Evolutionary conservation across 2,888 invertebrate genomes (phyloP), one percentile per base, ranked within the genome.

Genomic region (Cancer borealis): DNA sequence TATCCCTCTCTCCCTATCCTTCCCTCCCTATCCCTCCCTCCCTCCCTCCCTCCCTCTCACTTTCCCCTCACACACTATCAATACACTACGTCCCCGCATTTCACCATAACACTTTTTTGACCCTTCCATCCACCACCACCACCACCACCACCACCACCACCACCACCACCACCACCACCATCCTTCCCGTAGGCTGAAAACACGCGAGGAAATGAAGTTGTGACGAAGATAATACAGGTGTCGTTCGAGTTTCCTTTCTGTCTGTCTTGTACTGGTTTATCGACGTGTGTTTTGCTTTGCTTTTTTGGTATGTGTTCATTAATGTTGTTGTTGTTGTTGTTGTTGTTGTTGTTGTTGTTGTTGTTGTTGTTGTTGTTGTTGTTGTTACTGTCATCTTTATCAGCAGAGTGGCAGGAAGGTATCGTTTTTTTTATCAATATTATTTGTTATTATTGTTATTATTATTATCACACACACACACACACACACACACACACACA

Each of bases 121-220:
- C 39, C 39, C 39, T 79, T 30, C 12, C 30, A 30, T n/a, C 79
- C 79, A 79, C 79, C 79, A 79, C 79, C 79, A 26, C 5, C 79
- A 79, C 79, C 79, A 79, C 79, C 26, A 79, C 79, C 79, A 79
- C 79, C 79, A 26, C 79, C 79, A 79, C 30, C 79, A 79, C 79
- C 79, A 79, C 79, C 30, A 30, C 30, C 30, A 30, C 79, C 79
- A 79, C 79, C 79, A 79, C 79, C 79, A 79, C 26, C 12, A 30
- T 1, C 66, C n/a, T 21, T 66, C 66, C 66, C 66, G 66, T 66
- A 66, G 66, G 66, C 66, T 66, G 21, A 0, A 66, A 21, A 79
- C 26, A 30, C 30, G 26, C 79, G 14, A 79, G 79, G 79, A 79
- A 79, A 79, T 79, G 79, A 30, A 79, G 30, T 79, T 26, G 30